A percentile compares a stretch with the other conserved stretches of the same genome.
These are phyloP conservation scores for Circaetus cinerascens DNA, from an alignment of 2,113 vertebrate species.

Conservation along the genomic window DNA sequence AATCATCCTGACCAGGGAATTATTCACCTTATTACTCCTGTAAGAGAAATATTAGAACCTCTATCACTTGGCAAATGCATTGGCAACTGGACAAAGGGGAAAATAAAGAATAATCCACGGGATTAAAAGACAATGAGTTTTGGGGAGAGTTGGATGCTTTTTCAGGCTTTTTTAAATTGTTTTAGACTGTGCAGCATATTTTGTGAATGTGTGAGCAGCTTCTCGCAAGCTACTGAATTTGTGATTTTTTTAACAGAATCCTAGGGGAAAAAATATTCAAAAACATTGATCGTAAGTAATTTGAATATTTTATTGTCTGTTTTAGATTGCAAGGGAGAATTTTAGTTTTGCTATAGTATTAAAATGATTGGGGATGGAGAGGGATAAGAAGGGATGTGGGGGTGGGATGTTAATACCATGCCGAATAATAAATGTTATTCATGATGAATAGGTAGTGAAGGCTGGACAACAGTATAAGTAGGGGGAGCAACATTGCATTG, in stretches of 20 bases:
- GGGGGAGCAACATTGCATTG: background rate
- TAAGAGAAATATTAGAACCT: background rate
- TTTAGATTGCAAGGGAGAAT: background rate
- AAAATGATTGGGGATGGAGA: background rate
- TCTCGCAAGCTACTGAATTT: background rate
- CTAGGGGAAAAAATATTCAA: background rate
- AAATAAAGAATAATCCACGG: background rate
- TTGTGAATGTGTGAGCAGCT: background rate
- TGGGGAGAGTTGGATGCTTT: background rate
- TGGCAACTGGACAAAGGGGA: background rate
- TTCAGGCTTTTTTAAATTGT: background rate
- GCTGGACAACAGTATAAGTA: background rate
- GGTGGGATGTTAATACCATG: background rate
- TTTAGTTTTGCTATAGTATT: background rate
- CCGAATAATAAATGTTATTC: background rate
- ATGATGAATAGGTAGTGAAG: background rate
- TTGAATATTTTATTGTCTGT: background rate
- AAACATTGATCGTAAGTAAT: background rate
- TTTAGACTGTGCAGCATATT: background rate
- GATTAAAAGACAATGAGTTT: background rate
- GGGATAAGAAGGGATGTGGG: background rate
- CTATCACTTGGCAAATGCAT: background rate
- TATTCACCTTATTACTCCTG: slow-evolving; percentile 1
- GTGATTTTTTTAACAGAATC: background rate
- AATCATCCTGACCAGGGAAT: background rate